phyloP scores from a whole-genome alignment of 2,888 invertebrate genomes.

The Phragmatobia fuliginosa region DNA sequence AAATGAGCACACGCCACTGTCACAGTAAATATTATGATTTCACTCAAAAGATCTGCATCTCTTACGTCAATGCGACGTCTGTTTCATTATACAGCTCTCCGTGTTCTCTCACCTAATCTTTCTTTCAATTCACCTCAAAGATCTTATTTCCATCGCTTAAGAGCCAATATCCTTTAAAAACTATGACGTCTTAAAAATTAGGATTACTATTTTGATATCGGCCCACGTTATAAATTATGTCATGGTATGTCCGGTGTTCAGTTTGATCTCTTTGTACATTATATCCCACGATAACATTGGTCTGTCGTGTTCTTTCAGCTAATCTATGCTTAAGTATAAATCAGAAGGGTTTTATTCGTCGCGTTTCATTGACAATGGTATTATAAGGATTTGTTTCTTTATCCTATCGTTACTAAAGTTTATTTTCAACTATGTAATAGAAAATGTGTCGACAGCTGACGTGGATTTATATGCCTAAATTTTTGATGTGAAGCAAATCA shows the following conservation, averaged over 20 bases:
- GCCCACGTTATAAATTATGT: constrained; percentile 79
- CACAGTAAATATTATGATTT: constrained; percentile 83
- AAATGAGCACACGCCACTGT: constrained; percentile 72
- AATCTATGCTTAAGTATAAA: constrained; percentile 65
- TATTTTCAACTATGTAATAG: constrained; percentile 24
- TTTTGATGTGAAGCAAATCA: constrained; percentile 22
- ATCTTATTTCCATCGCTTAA: constrained; percentile 65
- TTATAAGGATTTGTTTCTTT: constrained; percentile 59
- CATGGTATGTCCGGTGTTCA: constrained; percentile 81
- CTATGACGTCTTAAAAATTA: constrained; percentile 46
- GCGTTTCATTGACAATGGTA: constrained; percentile 63
- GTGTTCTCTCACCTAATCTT: constrained; percentile 65
- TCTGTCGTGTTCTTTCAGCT: constrained; percentile 67
- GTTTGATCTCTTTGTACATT: constrained; percentile 75
- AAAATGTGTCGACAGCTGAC: constrained; percentile 34
- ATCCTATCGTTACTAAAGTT: constrained; percentile 32
- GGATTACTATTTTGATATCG: constrained; percentile 79
- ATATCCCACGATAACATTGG: constrained; percentile 64
- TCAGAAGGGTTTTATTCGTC: constrained; percentile 52
- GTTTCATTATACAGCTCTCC: constrained; percentile 77
- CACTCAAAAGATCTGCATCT: constrained; percentile 80
- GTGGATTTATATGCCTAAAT: constrained; percentile 22
- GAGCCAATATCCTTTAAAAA: constrained; percentile 63
- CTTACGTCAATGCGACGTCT: constrained; percentile 85
- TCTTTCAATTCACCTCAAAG: constrained; percentile 47